These are phyloP conservation scores for Equus przewalskii DNA, from an alignment of 2,113 vertebrate genomes.

Conservation along the genomic window DNA sequence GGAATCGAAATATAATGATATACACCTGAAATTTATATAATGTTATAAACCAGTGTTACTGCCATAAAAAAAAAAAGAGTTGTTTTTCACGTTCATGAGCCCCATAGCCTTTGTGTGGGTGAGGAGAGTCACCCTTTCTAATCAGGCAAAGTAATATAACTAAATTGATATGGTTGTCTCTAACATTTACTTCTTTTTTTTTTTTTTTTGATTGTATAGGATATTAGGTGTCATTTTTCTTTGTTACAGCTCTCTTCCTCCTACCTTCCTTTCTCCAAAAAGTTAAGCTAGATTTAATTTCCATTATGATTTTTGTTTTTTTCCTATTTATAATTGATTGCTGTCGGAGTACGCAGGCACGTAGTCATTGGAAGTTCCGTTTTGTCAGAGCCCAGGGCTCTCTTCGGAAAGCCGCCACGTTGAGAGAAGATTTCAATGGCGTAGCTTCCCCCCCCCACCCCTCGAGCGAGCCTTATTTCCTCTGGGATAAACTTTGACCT, in stretches of 20 bases:
- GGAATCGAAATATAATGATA: no score
- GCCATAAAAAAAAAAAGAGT: neutral
- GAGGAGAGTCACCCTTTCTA: neutral
- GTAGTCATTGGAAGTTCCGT: neutral
- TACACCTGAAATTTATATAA: no score
- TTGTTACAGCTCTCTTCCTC: neutral
- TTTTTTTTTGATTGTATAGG: neutral
- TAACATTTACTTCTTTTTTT: neutral
- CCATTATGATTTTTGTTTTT: neutral
- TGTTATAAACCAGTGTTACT: no score
- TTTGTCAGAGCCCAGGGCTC: neutral
- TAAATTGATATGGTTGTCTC: neutral
- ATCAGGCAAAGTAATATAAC: neutral
- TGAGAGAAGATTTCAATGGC: neutral
- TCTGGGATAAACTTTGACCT: slow-evolving; percentile 56
- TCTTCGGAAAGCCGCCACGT: neutral
- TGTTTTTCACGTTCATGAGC: neutral
- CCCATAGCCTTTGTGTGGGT: neutral
- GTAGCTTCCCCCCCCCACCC: slow-evolving; percentile 36
- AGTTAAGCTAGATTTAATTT: slow-evolving; percentile 5
- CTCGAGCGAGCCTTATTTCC: neutral
- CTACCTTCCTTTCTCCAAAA: neutral
- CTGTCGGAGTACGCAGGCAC: neutral
- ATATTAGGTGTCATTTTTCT: neutral
- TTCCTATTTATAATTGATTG: neutral